Evolutionary conservation across 2,888 invertebrate genomes (phyloP), one percentile per base, ranked within the genome.

Genomic region (Homarus gammarus): DNA sequence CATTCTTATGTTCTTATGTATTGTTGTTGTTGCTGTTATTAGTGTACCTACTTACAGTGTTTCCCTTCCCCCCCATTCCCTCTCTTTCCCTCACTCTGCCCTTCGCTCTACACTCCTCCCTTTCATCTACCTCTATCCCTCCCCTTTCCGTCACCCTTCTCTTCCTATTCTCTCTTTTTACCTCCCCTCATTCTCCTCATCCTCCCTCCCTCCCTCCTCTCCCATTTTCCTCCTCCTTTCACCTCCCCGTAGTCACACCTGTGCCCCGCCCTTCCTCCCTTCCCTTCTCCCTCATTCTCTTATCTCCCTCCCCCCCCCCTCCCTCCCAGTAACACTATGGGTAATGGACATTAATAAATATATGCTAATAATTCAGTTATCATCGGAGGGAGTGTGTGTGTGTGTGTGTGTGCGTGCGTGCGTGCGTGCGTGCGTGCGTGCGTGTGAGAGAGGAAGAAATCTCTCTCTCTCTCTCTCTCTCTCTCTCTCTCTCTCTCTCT

Each of bases 291-390:
- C 51, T n/a, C 22, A 31, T 33, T 22, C 68, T 12, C 31, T 8
- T 8, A 18, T 15, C 22, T n/a, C 33, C 51, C 36, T 36, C 22
- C 18, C 27, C 51, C 40, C 83, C 72, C 36, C 31, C 18, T 49
- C 51, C 1, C 49, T 49, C 49, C 33, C 56, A 12, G 12, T n/a
- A 38, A 72, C 31, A 33, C 44, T 51, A 33, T 15, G 33, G 70
- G 83, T 49, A 83, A 83, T 83, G 68, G 49, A 44, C 83, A 31
- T 49, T 83, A 83, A 83, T 83, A 72, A 72, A 83, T 33, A 44
- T 49, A 49, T 68, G 44, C 83, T 68, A 83, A 83, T 83, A 38
- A 83, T 68, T 49, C 31, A 70, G 72, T 72, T 49, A 83, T 81
- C 51, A 36, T n/a, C n/a, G 44, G 22, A 40, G 72, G 70, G 83